Percentiles rank a stretch among this genome's conserved stretches.
Conservation (phyloP, 1,140 invertebrate species). For the Hermatobates lingyangjiaoensis region DNA sequence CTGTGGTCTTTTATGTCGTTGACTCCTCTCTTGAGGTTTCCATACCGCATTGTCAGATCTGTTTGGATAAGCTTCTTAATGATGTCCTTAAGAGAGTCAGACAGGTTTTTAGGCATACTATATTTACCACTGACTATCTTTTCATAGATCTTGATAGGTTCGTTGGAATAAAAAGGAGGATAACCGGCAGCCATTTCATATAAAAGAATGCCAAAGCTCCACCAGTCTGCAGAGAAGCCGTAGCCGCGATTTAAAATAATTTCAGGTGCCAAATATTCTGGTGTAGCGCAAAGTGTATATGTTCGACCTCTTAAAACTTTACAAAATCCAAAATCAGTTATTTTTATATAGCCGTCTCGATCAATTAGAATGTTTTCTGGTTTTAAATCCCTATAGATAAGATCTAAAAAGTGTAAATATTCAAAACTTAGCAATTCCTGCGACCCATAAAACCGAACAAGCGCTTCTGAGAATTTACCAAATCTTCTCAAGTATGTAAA, state of each 20-base stretch:
- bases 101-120: constrained; percentile 44
- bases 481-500: constrained; percentile 52
- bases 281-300: constrained; percentile 89
- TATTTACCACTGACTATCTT: constrained; percentile 61
- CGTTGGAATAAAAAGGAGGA: constrained; percentile 66
- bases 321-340: constrained; percentile 17
- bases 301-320: constrained; percentile 36
- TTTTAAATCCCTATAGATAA: constrained; percentile 87
- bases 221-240: constrained; percentile 91
- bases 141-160: constrained; percentile 81
- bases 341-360: constrained; percentile 45
- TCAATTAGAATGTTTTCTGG: constrained; percentile 90
- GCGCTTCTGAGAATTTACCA: constrained; percentile 56
- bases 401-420: constrained; percentile 77
- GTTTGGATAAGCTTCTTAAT: constrained; percentile 66
- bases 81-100: constrained; percentile 63
- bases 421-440: constrained; percentile 84
- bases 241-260: constrained; percentile 89
- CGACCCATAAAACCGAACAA: constrained; percentile 77
- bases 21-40: constrained; percentile 68
- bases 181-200: constrained; percentile 70
- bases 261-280: constrained; percentile 90
- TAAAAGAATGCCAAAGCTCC: constrained; percentile 76
- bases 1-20: constrained; percentile 41
- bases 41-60: constrained; percentile 73